Percentiles rank a stretch among this genome's conserved stretches.
Evolutionary conservation across 2,797 vertebrate genomes (phyloP).

Genomic region (Jordanella pulchra): DNA sequence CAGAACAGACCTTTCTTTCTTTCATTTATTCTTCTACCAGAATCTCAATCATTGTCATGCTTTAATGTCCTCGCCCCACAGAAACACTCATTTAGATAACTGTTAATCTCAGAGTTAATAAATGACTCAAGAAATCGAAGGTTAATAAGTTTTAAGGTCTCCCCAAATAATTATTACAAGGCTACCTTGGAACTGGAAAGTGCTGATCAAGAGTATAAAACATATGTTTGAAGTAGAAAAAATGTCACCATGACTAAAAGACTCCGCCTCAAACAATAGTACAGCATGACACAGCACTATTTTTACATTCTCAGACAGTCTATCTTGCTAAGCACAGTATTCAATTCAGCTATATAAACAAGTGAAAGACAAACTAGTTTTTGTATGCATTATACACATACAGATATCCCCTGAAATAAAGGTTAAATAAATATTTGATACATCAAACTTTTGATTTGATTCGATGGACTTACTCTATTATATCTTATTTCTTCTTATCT

Average conservation of each 20-base stretch:
- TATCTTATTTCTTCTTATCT: too few species aligned
- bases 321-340: neutral
- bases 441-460: too few species aligned
- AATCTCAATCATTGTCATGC: neutral
- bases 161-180: neutral
- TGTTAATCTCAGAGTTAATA: neutral
- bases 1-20: too few species aligned
- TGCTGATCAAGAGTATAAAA: neutral
- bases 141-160: neutral
- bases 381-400: neutral
- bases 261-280: neutral
- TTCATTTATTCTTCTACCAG: neutral
- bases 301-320: neutral
- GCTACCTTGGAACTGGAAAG: neutral
- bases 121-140: neutral
- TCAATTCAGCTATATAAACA: neutral
- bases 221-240: neutral
- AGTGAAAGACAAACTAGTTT: neutral
- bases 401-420: neutral
- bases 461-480: neutral
- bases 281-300: slow-evolving; percentile 4
- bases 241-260: neutral
- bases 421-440: neutral
- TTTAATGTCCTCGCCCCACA: neutral
- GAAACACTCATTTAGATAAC: neutral